phyloP scores from a whole-genome alignment of 1,140 invertebrate genomes.

The Habropoda laboriosa region DNA sequence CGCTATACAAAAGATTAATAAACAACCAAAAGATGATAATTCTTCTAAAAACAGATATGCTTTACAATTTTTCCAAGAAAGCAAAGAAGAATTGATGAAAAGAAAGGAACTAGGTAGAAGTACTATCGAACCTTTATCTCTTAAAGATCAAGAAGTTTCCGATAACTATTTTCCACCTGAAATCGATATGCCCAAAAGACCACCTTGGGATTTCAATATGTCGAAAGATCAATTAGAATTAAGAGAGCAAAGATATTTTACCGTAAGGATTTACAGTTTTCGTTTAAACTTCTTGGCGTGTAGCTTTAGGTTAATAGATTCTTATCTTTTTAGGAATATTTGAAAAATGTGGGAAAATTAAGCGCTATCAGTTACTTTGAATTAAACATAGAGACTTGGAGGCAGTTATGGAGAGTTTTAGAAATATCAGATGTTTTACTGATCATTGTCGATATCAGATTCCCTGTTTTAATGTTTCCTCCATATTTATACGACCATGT shows the following conservation, averaged over 20 bases:
- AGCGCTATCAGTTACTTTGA: constrained; percentile 89
- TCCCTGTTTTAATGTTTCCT: constrained; percentile 93
- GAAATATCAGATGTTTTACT: constrained; percentile 95
- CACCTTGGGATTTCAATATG: constrained; percentile 90
- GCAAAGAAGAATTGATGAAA: constrained; percentile 85
- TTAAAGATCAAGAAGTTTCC: constrained; percentile 87
- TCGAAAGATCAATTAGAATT: constrained; percentile 87
- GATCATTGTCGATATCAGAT: constrained; percentile 92
- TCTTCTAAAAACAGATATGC: constrained; percentile 84
- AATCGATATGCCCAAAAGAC: constrained; percentile 91
- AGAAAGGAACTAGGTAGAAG: constrained; percentile 86
- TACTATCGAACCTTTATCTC: constrained; percentile 81
- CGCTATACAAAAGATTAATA: constrained; percentile 81
- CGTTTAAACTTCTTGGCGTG: not conserved
- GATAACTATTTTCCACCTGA: constrained; percentile 88
- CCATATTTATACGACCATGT: constrained; percentile 93
- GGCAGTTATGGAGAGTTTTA: constrained; percentile 95
- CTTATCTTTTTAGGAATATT: constrained; percentile 83
- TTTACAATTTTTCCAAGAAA: constrained; percentile 89
- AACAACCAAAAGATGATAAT: constrained; percentile 77
- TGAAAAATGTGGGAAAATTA: constrained; percentile 82
- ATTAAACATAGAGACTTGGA: constrained; percentile 95
- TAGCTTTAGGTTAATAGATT: constrained; percentile 22
- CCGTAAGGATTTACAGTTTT: constrained; percentile 78
- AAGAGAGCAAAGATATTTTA: constrained; percentile 90